Evolutionary conservation across 2,113 vertebrate species (phyloP).

Genomic region (Connochaetes taurinus): DNA sequence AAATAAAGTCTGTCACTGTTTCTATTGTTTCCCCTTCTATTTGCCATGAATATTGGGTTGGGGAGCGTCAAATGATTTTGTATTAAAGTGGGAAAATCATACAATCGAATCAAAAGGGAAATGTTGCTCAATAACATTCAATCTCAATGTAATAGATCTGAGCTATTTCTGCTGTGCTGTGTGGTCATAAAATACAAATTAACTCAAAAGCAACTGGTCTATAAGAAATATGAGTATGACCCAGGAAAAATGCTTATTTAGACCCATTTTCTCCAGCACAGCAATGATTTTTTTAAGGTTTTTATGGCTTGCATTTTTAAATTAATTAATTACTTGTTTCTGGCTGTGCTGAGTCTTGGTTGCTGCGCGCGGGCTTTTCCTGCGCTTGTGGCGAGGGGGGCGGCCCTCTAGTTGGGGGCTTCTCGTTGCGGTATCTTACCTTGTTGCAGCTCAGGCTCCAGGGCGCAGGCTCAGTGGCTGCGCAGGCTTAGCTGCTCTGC

Average conservation of each 20-base stretch:
- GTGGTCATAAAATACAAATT: not conserved
- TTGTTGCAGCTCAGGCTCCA: not conserved
- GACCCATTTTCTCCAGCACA: not conserved
- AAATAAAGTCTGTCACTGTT: not conserved
- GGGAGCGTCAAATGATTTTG: not conserved
- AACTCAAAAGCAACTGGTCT: not conserved
- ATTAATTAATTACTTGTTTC: not conserved
- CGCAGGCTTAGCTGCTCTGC: not conserved
- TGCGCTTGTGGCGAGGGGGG: not conserved
- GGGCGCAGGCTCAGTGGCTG: not conserved
- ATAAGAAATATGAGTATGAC: rapidly evolving
- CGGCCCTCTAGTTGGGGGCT: not conserved
- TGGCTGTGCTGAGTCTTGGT: not conserved
- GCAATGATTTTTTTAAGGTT: not conserved
- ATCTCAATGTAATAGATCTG: not conserved
- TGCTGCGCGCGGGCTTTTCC: rapidly evolving
- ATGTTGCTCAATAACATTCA: not conserved
- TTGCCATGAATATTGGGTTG: not conserved
- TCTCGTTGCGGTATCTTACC: not conserved
- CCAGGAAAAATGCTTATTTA: too few relatives aligned
- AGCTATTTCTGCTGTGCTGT: not conserved
- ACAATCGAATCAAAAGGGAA: not conserved
- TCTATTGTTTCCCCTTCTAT: not conserved
- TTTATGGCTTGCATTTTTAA: not conserved
- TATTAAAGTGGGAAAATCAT: not conserved